Evolutionary conservation across 2,888 invertebrate genomes (phyloP), one percentile per base, ranked within the genome.

Genomic region (Melipona beecheii): DNA sequence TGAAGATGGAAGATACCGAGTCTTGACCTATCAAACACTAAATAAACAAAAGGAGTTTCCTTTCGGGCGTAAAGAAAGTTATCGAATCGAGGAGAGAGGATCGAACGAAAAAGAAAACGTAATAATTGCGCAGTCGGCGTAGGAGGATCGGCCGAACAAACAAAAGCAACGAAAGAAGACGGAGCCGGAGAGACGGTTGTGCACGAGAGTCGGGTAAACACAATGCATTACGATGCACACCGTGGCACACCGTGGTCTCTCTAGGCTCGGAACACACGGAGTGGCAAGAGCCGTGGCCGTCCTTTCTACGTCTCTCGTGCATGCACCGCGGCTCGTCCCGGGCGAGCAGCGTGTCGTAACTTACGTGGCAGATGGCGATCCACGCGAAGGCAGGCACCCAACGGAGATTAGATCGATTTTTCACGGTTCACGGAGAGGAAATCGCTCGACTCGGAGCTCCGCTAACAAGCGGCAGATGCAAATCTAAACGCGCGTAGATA

Each of bases 381-480:
- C 89, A 36, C 79, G 86, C 85, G 85, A 79, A 79, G 82, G 82
- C 86, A 89, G 89, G 86, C 84, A 85, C 87, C 87, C 85, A 86
- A 86, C 84, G 86, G 86, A 93, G 92, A 92, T 92, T 91, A 91
- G 91, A 93, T 93, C 91, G 93, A 93, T 93, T 93, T 92, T 92
- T 93, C 92, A 91, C 91, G 91, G 89, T 90, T 84, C 68, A 86
- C 87, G 87, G 85, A 89, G 85, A 89, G 91, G 90, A 92, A 92
- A 92, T 92, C 90, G 89, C 86, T 89, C 89, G 87, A 83, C 43
- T 43, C 83, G 75, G 80, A 50, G 72, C 75, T 5, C 81, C 84
- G 82, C 91, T 92, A 92, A 92, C 92, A 92, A 92, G 92, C 92
- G 89, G 90, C 93, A 93, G 92, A 92, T 93, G 93, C 93, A 91